Evolutionary conservation across 1,140 invertebrate species (phyloP).

Genomic region (Solenopsis invicta): DNA sequence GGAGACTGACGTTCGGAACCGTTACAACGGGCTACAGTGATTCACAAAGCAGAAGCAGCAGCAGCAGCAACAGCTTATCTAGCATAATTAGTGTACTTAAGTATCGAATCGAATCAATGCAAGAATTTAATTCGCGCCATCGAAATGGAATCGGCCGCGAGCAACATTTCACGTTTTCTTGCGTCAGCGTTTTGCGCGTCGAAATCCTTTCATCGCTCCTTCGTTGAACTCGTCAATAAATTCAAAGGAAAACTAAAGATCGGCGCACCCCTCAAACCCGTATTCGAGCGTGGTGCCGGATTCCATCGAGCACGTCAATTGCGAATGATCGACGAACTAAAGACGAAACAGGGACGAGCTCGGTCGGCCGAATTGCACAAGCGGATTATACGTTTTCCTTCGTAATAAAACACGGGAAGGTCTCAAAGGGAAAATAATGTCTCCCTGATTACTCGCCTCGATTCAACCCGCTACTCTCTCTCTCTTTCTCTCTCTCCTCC

Average conservation of each 20-base stretch:
- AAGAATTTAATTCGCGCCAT: slow-evolving; percentile 13
- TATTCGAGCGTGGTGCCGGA: slow-evolving; percentile 45
- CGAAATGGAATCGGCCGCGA: neutral
- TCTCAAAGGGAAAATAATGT: slow-evolving; percentile 87
- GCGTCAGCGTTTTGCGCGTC: slow-evolving; percentile 6
- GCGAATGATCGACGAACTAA: slow-evolving; percentile 76
- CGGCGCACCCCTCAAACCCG: slow-evolving; percentile 49
- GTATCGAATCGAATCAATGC: slow-evolving; percentile 25
- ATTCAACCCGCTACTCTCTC: slow-evolving; percentile 80
- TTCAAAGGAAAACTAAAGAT: slow-evolving; percentile 57
- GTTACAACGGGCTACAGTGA: slow-evolving; percentile 62
- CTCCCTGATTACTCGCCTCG: slow-evolving; percentile 87
- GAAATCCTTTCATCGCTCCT: slow-evolving; percentile 24
- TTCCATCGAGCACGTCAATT: slow-evolving; percentile 78
- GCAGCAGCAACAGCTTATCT: slow-evolving; percentile 42
- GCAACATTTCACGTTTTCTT: neutral
- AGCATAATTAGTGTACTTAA: slow-evolving; percentile 67
- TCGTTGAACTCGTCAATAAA: slow-evolving; percentile 35
- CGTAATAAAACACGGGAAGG: slow-evolving; percentile 84
- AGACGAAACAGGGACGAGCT: slow-evolving; percentile 60
- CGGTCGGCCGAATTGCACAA: slow-evolving; percentile 74
- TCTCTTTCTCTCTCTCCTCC: neutral
- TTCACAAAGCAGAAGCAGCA: slow-evolving; percentile 54
- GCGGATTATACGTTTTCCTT: slow-evolving; percentile 84
- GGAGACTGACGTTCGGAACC: slow-evolving; percentile 10